Evolutionary conservation across 2,888 invertebrate species (phyloP).

Genomic region (Dryadula phaetusa): DNA sequence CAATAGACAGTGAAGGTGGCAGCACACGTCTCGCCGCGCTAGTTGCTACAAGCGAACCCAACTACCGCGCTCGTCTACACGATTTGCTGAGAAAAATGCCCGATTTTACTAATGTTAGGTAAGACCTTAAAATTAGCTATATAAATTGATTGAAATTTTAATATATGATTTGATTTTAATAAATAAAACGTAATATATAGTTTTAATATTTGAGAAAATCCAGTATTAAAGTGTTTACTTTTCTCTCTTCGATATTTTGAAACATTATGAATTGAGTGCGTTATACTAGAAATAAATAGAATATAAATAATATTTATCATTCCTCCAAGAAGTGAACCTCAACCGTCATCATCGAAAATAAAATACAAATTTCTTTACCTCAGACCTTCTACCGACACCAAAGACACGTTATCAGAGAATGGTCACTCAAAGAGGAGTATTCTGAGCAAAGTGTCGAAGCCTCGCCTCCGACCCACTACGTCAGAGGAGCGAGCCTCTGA

Average conservation of each 20-base stretch:
- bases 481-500: slow-evolving; percentile 51
- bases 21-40: slow-evolving; percentile 64
- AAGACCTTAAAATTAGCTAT: background rate
- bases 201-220: too few species aligned
- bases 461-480: slow-evolving; percentile 64
- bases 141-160: background rate
- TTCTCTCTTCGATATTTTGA: too few species aligned
- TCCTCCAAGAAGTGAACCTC: too few species aligned
- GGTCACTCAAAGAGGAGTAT: slow-evolving; percentile 67
- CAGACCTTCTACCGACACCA: slow-evolving; percentile 62
- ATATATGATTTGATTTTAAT: too few species aligned
- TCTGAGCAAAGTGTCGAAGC: slow-evolving; percentile 69
- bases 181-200: too few species aligned
- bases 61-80: slow-evolving; percentile 65
- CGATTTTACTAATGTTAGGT: slow-evolving; percentile 58
- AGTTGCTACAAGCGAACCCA: slow-evolving; percentile 69
- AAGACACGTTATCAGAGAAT: slow-evolving; percentile 65
- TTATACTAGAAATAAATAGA: too few species aligned
- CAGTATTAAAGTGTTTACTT: too few species aligned
- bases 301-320: too few species aligned
- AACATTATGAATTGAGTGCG: too few species aligned
- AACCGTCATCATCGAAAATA: too few species aligned
- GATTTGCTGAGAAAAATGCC: slow-evolving; percentile 68
- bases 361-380: too few species aligned
- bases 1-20: slow-evolving; percentile 51